These are phyloP conservation scores for Menidia beryllina DNA, from an alignment of 2,113 vertebrate genomes.

Conservation along the genomic window DNA sequence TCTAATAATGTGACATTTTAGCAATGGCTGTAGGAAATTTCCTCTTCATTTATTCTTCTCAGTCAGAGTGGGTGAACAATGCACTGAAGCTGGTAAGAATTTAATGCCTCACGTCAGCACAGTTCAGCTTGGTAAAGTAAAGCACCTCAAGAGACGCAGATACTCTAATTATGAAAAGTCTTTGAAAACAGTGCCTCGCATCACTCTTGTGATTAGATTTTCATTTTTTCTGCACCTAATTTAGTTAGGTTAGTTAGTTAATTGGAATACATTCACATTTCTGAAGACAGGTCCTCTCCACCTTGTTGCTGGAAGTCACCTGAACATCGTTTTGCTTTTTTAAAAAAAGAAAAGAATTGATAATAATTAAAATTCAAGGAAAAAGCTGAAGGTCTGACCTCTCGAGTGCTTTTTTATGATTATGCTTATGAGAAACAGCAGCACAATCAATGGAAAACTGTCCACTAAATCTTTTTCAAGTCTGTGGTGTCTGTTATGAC, in stretches of 20 bases:
- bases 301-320: background rate
- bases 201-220: background rate
- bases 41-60: background rate
- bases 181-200: background rate
- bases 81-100: constrained; percentile 16
- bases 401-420: no score
- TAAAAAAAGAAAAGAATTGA: no score
- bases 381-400: no score
- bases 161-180: background rate
- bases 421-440: no score
- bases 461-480: no score
- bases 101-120: constrained; percentile 35
- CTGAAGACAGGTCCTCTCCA: background rate
- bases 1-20: constrained; percentile 49
- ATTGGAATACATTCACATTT: constrained; percentile 1
- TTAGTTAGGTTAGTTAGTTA: no score
- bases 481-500: no score
- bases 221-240: constrained; percentile 1
- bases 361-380: no score
- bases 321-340: no score
- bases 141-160: constrained; percentile 14
- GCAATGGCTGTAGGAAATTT: constrained; percentile 25
- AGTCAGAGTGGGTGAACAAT: constrained; percentile 17
- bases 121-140: constrained; percentile 18
- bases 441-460: no score